Percentiles rank a stretch among this genome's conserved stretches.
These are phyloP conservation scores for Salvelinus fontinalis DNA, from an alignment of 2,113 vertebrate species.

Conservation along the genomic window DNA sequence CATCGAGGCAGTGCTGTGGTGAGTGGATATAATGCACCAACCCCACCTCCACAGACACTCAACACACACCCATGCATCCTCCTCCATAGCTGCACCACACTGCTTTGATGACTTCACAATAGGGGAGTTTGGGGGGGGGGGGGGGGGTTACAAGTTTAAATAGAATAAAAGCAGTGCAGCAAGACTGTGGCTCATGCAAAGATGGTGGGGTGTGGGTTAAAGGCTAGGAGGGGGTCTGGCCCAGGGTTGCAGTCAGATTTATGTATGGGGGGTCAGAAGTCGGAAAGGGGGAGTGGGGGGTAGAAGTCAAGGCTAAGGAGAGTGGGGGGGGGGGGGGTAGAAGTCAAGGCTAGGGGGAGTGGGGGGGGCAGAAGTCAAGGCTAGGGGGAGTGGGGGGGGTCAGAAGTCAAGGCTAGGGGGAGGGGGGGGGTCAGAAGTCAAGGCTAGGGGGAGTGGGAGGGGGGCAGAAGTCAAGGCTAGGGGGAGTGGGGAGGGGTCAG, in stretches of 20 bases:
- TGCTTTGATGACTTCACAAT: constrained; percentile 76
- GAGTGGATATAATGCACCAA: constrained; percentile 28
- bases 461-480: no score
- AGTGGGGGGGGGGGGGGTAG: no score
- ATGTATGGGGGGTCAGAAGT: constrained; percentile 35
- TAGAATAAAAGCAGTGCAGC: constrained; percentile 77
- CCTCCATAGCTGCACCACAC: constrained; percentile 36
- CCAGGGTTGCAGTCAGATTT: constrained; percentile 79
- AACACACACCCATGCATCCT: neutral
- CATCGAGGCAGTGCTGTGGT: constrained; percentile 73
- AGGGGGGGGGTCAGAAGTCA: no score
- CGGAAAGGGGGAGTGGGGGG: no score
- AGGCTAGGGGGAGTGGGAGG: no score
- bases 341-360: no score
- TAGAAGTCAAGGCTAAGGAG: no score
- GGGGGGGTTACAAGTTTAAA: constrained; percentile 66
- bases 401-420: no score
- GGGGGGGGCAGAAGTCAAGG: no score
- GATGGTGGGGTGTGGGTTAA: constrained; percentile 25
- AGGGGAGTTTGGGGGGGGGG: constrained; percentile 25
- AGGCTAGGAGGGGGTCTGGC: constrained; percentile 61
- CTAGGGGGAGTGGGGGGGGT: no score
- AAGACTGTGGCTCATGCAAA: constrained; percentile 81
- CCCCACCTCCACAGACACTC: constrained; percentile 20
- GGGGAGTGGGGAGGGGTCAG: no score